Evolutionary conservation across 2,113 vertebrate genomes (phyloP).

Genomic region (Myrmophylax atrothorax): DNA sequence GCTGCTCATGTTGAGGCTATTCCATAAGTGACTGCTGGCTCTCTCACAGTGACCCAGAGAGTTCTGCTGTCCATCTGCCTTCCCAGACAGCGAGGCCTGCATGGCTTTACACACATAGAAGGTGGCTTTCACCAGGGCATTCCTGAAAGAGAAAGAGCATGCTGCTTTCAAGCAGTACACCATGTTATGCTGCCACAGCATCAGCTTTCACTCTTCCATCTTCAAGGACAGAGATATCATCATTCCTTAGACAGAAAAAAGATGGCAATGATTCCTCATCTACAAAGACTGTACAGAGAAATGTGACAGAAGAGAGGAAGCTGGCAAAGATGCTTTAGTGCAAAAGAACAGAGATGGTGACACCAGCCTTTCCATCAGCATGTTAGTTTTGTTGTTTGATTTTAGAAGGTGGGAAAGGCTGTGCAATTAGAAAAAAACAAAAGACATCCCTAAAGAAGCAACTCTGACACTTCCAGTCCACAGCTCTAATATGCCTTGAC

Average conservation of each 20-base stretch:
- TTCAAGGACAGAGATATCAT: background rate
- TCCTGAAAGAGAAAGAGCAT: constrained; percentile 74
- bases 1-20: constrained; percentile 83
- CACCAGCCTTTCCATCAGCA: background rate
- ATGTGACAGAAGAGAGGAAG: background rate
- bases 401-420: background rate
- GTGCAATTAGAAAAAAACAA: background rate
- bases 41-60: constrained; percentile 88
- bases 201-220: background rate
- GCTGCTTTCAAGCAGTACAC: background rate
- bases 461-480: background rate
- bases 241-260: background rate
- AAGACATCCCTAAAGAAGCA: background rate
- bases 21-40: constrained; percentile 88
- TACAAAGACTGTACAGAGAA: background rate
- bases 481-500: background rate
- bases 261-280: background rate
- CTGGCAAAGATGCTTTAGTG: background rate
- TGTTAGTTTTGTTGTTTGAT: background rate
- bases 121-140: constrained; percentile 87
- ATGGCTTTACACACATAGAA: constrained; percentile 89
- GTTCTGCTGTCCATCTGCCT: constrained; percentile 82
- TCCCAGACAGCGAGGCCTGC: constrained; percentile 85
- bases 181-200: background rate
- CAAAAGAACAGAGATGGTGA: background rate